phyloP scores from a whole-genome alignment of 30 jellyfish, hydroid and myxozoan genomes.

The Kudoa iwatai region DNA sequence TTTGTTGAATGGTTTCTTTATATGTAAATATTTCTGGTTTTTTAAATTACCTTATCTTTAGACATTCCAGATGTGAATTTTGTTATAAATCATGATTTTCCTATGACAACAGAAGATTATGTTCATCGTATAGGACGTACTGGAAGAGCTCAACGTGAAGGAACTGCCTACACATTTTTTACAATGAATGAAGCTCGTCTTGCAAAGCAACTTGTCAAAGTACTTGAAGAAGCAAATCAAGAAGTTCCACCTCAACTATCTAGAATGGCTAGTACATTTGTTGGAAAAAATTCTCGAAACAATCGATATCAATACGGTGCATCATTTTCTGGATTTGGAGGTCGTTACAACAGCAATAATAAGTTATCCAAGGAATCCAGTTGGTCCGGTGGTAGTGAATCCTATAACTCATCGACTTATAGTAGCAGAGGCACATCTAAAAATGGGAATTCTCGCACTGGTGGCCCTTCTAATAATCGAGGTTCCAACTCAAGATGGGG shows the following conservation, averaged over 20 bases:
- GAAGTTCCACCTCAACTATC: slow-evolving; percentile 27
- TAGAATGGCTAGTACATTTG: slow-evolving; percentile 6
- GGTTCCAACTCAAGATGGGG: too few species aligned
- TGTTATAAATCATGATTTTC: slow-evolving; percentile 53
- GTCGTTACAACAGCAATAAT: too few species aligned
- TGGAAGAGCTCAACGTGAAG: slow-evolving; percentile 50
- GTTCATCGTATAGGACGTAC: slow-evolving; percentile 87
- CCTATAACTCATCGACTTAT: too few species aligned
- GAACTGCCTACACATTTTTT: slow-evolving; percentile 69
- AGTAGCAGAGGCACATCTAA: too few species aligned
- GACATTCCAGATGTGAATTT: slow-evolving; percentile 71
- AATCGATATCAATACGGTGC: too few species aligned
- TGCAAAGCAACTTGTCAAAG: slow-evolving; percentile 21
- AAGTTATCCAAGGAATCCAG: too few species aligned
- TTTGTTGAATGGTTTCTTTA: too few species aligned
- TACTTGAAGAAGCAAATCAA: slow-evolving; percentile 40
- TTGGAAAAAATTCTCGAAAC: too few species aligned
- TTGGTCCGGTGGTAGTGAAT: too few species aligned
- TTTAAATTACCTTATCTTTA: slow-evolving; percentile 2
- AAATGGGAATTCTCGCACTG: too few species aligned
- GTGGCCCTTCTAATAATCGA: too few species aligned
- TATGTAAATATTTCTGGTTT: background rate
- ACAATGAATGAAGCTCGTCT: slow-evolving; percentile 17
- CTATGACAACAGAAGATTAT: slow-evolving; percentile 40
- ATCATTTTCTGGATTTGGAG: too few species aligned